Percentiles rank a stretch among this genome's conserved stretches.
Evolutionary conservation across 2,113 vertebrate genomes (phyloP).

Genomic region (Tragelaphus buxtoni): DNA sequence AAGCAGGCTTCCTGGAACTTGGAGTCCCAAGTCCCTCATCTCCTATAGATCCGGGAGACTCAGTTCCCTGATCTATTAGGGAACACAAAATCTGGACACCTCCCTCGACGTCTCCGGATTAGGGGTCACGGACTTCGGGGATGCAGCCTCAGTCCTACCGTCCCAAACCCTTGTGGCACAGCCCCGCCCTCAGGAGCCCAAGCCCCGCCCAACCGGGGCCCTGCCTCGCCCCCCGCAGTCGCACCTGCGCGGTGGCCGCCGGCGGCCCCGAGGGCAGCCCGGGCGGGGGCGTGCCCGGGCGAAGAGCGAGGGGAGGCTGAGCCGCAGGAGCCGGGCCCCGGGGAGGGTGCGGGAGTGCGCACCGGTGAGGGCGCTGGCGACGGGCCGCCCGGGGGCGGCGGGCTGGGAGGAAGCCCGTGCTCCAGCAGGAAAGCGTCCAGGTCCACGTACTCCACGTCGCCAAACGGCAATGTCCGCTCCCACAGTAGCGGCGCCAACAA

Average conservation of each 20-base stretch:
- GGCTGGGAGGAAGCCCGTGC: slow-evolving; percentile 79
- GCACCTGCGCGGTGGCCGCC: slow-evolving; percentile 69
- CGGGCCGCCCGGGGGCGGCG: slow-evolving; percentile 68
- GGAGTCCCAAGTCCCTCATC: background rate
- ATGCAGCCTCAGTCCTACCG: background rate
- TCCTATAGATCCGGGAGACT: background rate
- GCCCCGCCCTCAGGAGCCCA: background rate
- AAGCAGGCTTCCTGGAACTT: background rate
- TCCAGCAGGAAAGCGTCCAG: slow-evolving; percentile 81
- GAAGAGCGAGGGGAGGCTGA: slow-evolving; percentile 77
- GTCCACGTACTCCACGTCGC: slow-evolving; percentile 81
- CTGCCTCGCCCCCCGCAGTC: background rate
- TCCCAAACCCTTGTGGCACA: accelerated
- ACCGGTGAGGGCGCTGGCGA: slow-evolving; percentile 70
- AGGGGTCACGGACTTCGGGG: background rate
- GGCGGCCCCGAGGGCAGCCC: slow-evolving; percentile 58
- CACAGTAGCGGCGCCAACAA: slow-evolving; percentile 78
- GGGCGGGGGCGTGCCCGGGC: slow-evolving; percentile 71
- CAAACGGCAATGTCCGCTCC: slow-evolving; percentile 80
- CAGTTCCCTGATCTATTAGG: background rate
- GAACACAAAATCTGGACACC: background rate
- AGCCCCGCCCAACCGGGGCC: background rate
- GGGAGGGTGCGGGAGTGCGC: slow-evolving; percentile 73
- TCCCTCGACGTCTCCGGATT: background rate
- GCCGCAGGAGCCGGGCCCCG: slow-evolving; percentile 74